These are phyloP conservation scores for Manis crassicaudata DNA, from an alignment of 2,797 vertebrate genomes.

Conservation along the genomic window DNA sequence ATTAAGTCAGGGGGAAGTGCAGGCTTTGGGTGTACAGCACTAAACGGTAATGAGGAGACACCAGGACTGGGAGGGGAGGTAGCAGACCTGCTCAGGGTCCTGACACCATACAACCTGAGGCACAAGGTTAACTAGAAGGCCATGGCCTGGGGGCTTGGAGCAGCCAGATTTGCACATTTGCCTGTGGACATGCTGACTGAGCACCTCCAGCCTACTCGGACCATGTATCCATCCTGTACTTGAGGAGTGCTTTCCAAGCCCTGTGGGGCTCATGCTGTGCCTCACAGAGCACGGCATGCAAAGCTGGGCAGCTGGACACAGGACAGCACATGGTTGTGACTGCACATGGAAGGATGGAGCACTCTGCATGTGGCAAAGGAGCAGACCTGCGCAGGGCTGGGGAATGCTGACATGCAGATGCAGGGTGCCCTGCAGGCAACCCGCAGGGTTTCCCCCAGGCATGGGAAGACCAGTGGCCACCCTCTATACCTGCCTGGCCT, in stretches of 20 bases:
- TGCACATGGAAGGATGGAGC: neutral
- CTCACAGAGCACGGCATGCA: neutral
- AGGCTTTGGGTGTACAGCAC: neutral
- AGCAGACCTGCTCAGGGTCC: neutral
- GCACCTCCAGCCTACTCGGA: neutral
- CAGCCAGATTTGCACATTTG: neutral
- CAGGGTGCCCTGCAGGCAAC: no score
- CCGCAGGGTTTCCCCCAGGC: neutral
- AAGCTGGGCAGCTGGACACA: neutral
- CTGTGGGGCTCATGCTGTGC: no score
- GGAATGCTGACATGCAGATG: neutral
- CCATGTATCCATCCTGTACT: neutral
- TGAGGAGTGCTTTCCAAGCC: neutral
- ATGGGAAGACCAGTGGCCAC: neutral
- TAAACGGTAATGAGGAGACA: neutral
- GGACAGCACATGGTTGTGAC: no score
- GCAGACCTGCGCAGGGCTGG: neutral
- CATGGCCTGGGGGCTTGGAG: neutral
- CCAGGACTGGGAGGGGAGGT: neutral
- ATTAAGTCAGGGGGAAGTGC: no score
- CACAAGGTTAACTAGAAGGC: no score
- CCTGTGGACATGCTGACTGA: neutral
- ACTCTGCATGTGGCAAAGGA: accelerated
- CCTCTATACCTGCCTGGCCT: neutral
- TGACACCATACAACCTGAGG: neutral